phyloP scores from a whole-genome alignment of 2,888 invertebrate genomes.

The Lagria hirta region DNA sequence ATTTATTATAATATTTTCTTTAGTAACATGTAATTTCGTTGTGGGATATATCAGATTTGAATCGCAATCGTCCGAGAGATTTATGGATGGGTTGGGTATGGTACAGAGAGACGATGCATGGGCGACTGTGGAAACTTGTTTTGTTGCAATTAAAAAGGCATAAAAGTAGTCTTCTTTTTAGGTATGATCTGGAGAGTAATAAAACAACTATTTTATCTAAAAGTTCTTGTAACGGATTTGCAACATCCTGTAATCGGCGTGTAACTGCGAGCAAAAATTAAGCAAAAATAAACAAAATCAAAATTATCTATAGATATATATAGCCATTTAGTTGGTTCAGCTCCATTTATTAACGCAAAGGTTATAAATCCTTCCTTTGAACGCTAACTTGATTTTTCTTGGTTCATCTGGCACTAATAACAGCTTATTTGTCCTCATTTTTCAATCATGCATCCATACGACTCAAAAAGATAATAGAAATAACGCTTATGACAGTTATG shows the following conservation, averaged over 20 bases:
- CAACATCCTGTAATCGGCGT: slow-evolving; percentile 12
- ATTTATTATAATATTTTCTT: slow-evolving; percentile 56
- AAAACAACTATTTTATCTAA: slow-evolving; percentile 39
- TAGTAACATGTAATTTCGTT: slow-evolving; percentile 53
- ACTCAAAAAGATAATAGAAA: too few species aligned
- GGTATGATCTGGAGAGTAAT: slow-evolving; percentile 36
- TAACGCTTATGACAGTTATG: too few species aligned
- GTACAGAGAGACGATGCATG: slow-evolving; percentile 31
- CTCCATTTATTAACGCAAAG: too few species aligned
- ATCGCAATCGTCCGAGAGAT: slow-evolving; percentile 39
- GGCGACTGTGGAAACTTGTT: slow-evolving; percentile 43
- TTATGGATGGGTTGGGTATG: slow-evolving; percentile 33
- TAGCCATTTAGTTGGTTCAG: too few species aligned
- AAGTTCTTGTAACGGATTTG: slow-evolving; percentile 22
- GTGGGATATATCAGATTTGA: slow-evolving; percentile 48
- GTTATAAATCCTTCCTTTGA: too few species aligned
- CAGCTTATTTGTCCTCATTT: too few species aligned
- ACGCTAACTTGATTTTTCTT: too few species aligned
- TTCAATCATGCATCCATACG: too few species aligned
- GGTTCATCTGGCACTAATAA: too few species aligned
- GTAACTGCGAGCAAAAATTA: slow-evolving; percentile 2
- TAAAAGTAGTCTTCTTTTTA: slow-evolving; percentile 40
- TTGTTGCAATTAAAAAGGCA: slow-evolving; percentile 49
- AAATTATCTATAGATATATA: slow-evolving; percentile 1
- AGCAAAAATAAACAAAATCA: slow-evolving; percentile 2